These are phyloP conservation scores for Dascillus cervinus DNA, from an alignment of 2,888 invertebrate genomes.

Conservation along the genomic window DNA sequence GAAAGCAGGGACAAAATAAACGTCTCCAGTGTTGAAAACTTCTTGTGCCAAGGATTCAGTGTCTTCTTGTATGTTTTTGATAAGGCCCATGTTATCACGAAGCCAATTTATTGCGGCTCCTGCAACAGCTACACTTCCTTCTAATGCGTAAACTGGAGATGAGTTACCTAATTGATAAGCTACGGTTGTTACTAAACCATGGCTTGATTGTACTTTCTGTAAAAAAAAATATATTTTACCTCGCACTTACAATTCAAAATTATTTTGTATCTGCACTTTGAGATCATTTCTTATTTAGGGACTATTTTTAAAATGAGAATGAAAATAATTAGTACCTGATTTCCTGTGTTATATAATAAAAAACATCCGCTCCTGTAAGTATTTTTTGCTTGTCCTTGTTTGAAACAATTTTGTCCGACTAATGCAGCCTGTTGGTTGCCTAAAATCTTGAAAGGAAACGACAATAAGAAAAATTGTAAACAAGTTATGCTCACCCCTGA, in stretches of 20 bases:
- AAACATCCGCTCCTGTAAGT: slow-evolving; percentile 91
- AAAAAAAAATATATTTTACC: too few species aligned
- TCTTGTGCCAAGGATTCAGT: slow-evolving; percentile 49
- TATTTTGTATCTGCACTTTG: too few species aligned
- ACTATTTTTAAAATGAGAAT: slow-evolving; percentile 1
- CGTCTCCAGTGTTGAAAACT: slow-evolving; percentile 86
- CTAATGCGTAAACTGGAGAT: slow-evolving; percentile 86
- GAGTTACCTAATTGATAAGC: slow-evolving; percentile 87
- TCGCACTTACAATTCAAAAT: too few species aligned
- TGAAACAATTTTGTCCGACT: slow-evolving; percentile 84
- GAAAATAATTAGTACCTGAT: slow-evolving; percentile 46
- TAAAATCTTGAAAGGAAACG: slow-evolving; percentile 55
- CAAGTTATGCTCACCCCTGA: slow-evolving; percentile 67
- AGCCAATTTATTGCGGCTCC: slow-evolving; percentile 92
- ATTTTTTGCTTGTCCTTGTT: slow-evolving; percentile 85
- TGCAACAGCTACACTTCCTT: slow-evolving; percentile 90
- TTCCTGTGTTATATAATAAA: slow-evolving; percentile 90
- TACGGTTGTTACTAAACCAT: slow-evolving; percentile 92
- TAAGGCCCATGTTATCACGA: slow-evolving; percentile 80
- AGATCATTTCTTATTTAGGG: too few species aligned
- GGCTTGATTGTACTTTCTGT: slow-evolving; percentile 74
- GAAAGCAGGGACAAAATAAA: slow-evolving; percentile 97
- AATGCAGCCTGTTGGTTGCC: slow-evolving; percentile 96
- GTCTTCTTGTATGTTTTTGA: slow-evolving; percentile 64
- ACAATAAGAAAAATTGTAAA: background rate